Percentiles rank a stretch among this genome's conserved stretches.
Conservation (phyloP, 2,113 vertebrate genomes). For the Xiphorhynchus elegans region DNA sequence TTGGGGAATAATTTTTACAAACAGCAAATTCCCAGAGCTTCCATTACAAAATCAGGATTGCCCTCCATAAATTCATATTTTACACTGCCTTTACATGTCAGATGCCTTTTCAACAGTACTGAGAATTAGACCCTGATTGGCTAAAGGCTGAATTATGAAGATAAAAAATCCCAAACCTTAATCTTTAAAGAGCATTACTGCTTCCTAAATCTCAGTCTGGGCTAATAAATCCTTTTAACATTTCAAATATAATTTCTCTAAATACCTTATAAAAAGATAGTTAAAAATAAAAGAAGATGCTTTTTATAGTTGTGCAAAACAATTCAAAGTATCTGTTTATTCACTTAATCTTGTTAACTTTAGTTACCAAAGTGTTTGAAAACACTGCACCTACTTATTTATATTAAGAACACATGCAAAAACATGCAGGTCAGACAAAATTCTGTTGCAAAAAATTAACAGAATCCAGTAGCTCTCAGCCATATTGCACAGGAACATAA, state of each 20-base stretch:
- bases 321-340: not conserved
- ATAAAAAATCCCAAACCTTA: not conserved
- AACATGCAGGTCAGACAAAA: not conserved
- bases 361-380: not conserved
- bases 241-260: not conserved
- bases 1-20: not conserved
- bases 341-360: not conserved
- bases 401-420: not conserved
- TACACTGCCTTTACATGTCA: not conserved
- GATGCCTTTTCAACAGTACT: not conserved
- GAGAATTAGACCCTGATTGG: not conserved
- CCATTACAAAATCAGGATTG: not conserved
- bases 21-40: not conserved
- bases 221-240: not conserved
- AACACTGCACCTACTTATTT: not conserved
- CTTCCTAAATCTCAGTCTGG: not conserved
- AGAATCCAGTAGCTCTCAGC: not conserved
- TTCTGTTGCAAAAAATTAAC: not conserved
- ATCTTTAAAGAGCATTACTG: conserved; percentile 33
- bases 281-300: not conserved
- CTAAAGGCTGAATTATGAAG: not conserved
- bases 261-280: not conserved
- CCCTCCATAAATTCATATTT: not conserved
- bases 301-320: not conserved
- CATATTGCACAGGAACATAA: not conserved